phyloP scores from a whole-genome alignment of 2,113 vertebrate genomes.

The Pyrgilauda ruficollis region DNA sequence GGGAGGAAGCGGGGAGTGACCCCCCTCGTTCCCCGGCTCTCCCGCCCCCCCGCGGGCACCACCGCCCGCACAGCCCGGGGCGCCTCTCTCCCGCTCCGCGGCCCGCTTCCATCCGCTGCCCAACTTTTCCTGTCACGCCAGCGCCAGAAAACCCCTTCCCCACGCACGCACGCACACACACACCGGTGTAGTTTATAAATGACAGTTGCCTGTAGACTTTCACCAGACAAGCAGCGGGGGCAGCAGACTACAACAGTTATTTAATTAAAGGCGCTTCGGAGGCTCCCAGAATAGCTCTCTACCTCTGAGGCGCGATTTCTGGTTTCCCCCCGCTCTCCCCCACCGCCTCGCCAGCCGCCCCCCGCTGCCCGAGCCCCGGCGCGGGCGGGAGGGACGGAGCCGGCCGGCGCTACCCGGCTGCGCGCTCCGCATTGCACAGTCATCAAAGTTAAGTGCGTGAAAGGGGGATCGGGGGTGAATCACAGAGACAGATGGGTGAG shows the following conservation, averaged over 20 bases:
- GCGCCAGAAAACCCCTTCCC: neutral
- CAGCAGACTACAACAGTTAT: constrained; percentile 74
- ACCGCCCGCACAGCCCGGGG: neutral
- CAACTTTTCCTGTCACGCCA: constrained; percentile 38
- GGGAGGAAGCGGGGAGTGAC: neutral
- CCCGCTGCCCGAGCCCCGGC: neutral
- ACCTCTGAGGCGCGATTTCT: constrained; percentile 41
- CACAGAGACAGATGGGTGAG: neutral
- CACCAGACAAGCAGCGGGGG: constrained; percentile 74
- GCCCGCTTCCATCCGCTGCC: constrained; percentile 19
- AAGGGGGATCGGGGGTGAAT: neutral
- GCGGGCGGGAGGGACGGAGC: neutral
- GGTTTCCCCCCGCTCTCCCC: neutral
- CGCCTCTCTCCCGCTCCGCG: neutral
- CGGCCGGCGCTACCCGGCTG: neutral
- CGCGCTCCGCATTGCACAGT: constrained; percentile 69
- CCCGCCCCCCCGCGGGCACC: neutral
- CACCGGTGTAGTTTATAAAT: constrained; percentile 59
- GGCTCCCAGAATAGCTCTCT: constrained; percentile 65
- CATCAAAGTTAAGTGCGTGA: constrained; percentile 73
- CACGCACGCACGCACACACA: neutral
- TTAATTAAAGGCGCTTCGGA: constrained; percentile 68
- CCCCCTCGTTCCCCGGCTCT: neutral
- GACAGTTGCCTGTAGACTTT: constrained; percentile 71
- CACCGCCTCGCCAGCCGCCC: neutral